Base-by-base conservation (phyloP, 2,797 vertebrate species). In the Chromobotia macracanthus region DNA sequence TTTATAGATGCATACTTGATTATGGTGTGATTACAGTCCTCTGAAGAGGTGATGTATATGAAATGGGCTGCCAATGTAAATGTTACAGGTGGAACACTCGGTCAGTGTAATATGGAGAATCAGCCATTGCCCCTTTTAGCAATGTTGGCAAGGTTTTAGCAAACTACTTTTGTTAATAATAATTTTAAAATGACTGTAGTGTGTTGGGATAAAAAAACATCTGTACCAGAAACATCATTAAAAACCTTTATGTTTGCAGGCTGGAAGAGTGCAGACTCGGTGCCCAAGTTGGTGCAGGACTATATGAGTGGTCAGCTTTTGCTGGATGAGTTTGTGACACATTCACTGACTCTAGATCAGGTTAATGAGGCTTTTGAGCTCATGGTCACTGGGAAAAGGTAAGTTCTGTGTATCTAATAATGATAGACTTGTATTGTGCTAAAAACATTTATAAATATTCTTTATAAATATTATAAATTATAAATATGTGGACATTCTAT, bases 251-350 rank as follows among this genome's bases (percentile, higher is more conserved):
- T 71, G 28, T 23, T 64, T 51, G 16, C 84, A 96, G 95, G 95
- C 25, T 95, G 94, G 93, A 95, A 95, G 86, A 95, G 94, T 1
- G 90, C 94, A 21, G 91, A 94, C 51, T 91, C 5, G 0, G 86
- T 96, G 11, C 94, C 94, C 0, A 94, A 91, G 82, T 81, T 96
- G 84, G 94, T 96, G 84, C 87, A 89, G 46, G 92, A 95, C 58
- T 95, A 96, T 80, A 93, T 96, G 93, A 91, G 90, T 19, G 92
- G 92, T 72, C 94, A 93, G 83, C 90, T 96, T 31, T 92, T 93
- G 85, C 89, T 95, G 80, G 94, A 96, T 78, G 94, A 95, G 85
- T 96, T 95, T 88, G 92, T 96, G 79, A 95, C 94, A 77, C 91
- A 94, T 75, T 93, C 13, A 2, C 75, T 96, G 41, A 75, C 92